Percentiles rank a stretch among this genome's conserved stretches.
phyloP scores from a whole-genome alignment of 2,888 invertebrate species.

The Folsomia manolachei region DNA sequence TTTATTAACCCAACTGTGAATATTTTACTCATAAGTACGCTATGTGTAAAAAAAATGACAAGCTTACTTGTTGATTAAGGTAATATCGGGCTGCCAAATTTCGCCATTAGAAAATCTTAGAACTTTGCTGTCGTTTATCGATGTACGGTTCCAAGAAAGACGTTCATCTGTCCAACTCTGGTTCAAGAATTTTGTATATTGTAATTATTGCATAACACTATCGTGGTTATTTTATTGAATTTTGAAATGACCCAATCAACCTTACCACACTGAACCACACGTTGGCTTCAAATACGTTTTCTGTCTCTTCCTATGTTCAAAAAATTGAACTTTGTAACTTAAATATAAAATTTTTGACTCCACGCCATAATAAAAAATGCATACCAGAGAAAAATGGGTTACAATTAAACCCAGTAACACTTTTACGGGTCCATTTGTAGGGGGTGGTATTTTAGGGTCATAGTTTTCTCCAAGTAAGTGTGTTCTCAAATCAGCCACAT shows the following conservation, averaged over 20 bases:
- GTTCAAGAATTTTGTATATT: neutral
- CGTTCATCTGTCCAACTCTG: constrained; percentile 76
- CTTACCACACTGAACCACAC: constrained; percentile 63
- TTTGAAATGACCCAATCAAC: no score
- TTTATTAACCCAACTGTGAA: neutral
- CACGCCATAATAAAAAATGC: neutral
- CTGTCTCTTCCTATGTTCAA: neutral
- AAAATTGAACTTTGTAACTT: neutral
- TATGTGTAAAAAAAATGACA: neutral
- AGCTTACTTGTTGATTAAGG: constrained; percentile 62
- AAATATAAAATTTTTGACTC: neutral
- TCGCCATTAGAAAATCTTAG: constrained; percentile 67
- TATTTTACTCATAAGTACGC: neutral
- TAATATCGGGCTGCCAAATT: constrained; percentile 75
- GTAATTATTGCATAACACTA: no score
- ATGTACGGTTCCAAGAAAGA: constrained; percentile 66
- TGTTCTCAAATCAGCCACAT: constrained; percentile 28
- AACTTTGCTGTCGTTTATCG: constrained; percentile 65
- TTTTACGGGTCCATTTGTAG: constrained; percentile 22
- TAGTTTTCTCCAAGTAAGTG: no score
- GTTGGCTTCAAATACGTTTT: constrained; percentile 38
- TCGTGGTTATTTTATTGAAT: no score
- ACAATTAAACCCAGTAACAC: constrained; percentile 42
- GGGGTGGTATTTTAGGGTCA: constrained; percentile 39
- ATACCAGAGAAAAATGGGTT: constrained; percentile 44